A percentile compares a stretch with the other conserved stretches of the same genome.
These are phyloP conservation scores for Atrichornis clamosus DNA, from an alignment of 2,113 vertebrate genomes.

Conservation along the genomic window DNA sequence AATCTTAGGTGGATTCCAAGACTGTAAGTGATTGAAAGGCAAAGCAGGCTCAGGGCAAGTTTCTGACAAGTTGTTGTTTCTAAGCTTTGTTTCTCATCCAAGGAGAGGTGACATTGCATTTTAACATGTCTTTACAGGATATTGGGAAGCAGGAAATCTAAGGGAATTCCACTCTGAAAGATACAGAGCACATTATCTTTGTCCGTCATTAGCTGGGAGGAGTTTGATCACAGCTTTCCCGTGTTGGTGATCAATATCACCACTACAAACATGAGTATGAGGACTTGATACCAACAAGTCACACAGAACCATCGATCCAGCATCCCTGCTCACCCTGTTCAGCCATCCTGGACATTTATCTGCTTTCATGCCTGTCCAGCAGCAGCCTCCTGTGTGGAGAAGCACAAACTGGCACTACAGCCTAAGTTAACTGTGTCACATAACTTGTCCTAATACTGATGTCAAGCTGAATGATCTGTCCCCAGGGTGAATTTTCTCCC, in stretches of 20 bases:
- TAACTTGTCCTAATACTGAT: neutral
- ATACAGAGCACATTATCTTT: neutral
- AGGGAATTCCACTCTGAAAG: neutral
- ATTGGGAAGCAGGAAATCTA: neutral
- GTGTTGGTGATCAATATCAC: neutral
- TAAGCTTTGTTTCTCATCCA: neutral
- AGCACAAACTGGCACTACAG: neutral
- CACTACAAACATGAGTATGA: rapidly evolving
- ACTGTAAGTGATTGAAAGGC: neutral
- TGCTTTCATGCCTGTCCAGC: neutral
- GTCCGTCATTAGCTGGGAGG: neutral
- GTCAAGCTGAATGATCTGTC: neutral
- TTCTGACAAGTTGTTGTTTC: neutral
- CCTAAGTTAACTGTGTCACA: neutral
- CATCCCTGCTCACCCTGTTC: neutral
- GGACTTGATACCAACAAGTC: neutral
- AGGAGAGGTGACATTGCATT: neutral
- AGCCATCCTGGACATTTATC: neutral
- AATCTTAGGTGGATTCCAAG: neutral
- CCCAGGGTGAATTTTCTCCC: neutral
- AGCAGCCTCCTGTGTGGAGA: neutral
- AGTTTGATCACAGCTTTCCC: neutral
- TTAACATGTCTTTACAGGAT: neutral
- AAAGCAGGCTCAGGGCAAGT: neutral
- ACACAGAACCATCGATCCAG: neutral